Base-by-base conservation (phyloP, 2,113 vertebrate species). In the Myodes glareolus region DNA sequence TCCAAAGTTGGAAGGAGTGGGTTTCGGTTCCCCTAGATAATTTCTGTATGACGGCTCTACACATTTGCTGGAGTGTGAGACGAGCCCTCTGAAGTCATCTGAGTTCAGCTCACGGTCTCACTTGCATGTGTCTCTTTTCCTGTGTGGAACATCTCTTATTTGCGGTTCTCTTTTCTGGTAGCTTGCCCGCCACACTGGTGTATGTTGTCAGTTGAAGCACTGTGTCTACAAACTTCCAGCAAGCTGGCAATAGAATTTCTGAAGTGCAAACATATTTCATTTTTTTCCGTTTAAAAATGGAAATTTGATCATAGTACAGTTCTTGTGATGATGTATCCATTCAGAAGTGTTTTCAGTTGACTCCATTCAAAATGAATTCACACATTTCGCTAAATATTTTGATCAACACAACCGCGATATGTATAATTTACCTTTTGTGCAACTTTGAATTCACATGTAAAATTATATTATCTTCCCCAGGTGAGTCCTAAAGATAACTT, bases 231-330 rank as follows among this genome's bases (percentile, higher is more conserved):
- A 91, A 94, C 86, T 97, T 93, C 72, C 85, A 91, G 67, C 65
- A 90, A 92, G 73, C 91, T 95, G 95, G 94, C 76, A 96, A 75
- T 78, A 42, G 42, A 10, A 89, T 93, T 95, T 88, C 81, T 93
- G 61, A 92, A 97, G 81, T 80, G 70, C 47, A 95, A 92, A 94
- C 73, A 94, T 76, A 90, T 94, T 95, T 96, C 70, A 42, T 85
- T 84, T 84, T 70, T 84, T 39, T 95, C 78, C 55, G 39, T 77
- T 97, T 97, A 96, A 97, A 97, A 96, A 92, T 96, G 93, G 75
- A 96, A 92, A 95, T 94, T 89, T 91, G 90, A 94, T 94, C 92
- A 95, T 29, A 96, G 86, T 84, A 73, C 85, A 89, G 76, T 86
- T 94, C 82, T 96, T 94, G 70, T 95, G 91, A 86, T 47, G 82